Conservation (phyloP, 2,888 invertebrate species). For the Dimorphilus gyrociliatus region DNA sequence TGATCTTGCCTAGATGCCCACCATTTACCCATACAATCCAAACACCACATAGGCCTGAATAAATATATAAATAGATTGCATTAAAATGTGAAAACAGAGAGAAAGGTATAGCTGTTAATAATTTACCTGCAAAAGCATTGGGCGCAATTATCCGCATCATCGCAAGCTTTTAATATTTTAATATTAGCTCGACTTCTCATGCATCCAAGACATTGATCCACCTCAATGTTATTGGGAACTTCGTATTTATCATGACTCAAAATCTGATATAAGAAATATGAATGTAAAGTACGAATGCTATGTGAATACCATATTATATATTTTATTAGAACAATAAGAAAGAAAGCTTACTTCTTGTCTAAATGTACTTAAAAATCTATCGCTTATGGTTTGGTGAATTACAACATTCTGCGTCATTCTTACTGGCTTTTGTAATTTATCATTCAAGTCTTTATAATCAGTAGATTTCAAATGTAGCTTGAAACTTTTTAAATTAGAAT, state of each 20-base stretch:
- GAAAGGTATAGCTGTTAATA: too few relatives aligned
- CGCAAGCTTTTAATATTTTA: conserved; percentile 57
- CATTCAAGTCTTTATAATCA: conserved; percentile 60
- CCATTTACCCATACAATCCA: conserved; percentile 47
- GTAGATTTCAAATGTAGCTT: conserved; percentile 47
- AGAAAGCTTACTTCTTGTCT: conserved; percentile 46
- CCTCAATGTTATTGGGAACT: conserved; percentile 48
- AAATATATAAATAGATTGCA: too few relatives aligned
- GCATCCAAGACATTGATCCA: conserved; percentile 72
- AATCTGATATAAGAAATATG: too few relatives aligned
- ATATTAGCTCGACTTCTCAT: conserved; percentile 62
- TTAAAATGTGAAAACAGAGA: too few relatives aligned
- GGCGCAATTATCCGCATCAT: conserved; percentile 36
- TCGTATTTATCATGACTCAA: too few relatives aligned
- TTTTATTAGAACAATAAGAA: too few relatives aligned
- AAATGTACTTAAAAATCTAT: conserved; percentile 68
- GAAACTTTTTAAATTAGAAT: neutral
- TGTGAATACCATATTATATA: too few relatives aligned
- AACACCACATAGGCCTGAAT: conserved; percentile 83
- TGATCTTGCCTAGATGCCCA: conserved; percentile 66
- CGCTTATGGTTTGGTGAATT: conserved; percentile 59
- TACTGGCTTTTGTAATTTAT: conserved; percentile 52
- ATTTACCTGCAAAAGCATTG: conserved; percentile 56
- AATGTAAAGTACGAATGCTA: too few relatives aligned
- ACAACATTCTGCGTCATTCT: conserved; percentile 51